Conservation (phyloP, 2,797 vertebrate species). For the Macrochelys suwanniensis region DNA sequence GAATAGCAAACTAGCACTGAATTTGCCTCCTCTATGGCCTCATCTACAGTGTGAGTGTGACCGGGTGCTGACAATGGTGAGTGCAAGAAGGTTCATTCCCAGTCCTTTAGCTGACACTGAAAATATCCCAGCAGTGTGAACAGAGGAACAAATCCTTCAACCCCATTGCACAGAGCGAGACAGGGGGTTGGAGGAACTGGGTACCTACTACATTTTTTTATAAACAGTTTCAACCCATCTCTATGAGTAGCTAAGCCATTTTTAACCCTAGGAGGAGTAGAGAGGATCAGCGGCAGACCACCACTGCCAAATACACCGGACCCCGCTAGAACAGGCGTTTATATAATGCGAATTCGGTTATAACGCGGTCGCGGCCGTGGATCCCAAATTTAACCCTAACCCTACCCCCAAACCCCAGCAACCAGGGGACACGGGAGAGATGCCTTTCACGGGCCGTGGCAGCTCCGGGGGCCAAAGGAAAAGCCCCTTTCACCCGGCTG, state of each 20-base stretch:
- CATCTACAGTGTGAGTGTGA: rapidly evolving
- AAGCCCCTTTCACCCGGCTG: no score
- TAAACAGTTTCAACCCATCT: not conserved
- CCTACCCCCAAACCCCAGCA: no score
- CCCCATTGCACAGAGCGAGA: not conserved
- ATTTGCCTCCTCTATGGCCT: rapidly evolving
- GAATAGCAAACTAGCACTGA: rapidly evolving
- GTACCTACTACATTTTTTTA: rapidly evolving
- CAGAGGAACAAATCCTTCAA: not conserved
- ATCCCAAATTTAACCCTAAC: no score
- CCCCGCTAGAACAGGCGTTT: no score
- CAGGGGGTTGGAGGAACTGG: rapidly evolving
- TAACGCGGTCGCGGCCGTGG: no score
- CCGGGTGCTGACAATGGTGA: rapidly evolving
- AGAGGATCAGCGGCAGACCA: rapidly evolving
- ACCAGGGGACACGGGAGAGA: no score
- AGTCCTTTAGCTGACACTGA: rapidly evolving
- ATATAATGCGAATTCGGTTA: no score
- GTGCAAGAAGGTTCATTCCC: rapidly evolving
- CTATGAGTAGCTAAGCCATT: not conserved
- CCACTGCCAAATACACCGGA: not conserved
- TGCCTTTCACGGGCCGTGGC: no score
- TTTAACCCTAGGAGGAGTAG: rapidly evolving
- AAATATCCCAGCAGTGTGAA: rapidly evolving
- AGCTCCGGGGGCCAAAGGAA: no score